Evolutionary conservation across 2,888 invertebrate genomes (phyloP), one percentile per base, ranked within the genome.

Genomic region (Phania funesta): DNA sequence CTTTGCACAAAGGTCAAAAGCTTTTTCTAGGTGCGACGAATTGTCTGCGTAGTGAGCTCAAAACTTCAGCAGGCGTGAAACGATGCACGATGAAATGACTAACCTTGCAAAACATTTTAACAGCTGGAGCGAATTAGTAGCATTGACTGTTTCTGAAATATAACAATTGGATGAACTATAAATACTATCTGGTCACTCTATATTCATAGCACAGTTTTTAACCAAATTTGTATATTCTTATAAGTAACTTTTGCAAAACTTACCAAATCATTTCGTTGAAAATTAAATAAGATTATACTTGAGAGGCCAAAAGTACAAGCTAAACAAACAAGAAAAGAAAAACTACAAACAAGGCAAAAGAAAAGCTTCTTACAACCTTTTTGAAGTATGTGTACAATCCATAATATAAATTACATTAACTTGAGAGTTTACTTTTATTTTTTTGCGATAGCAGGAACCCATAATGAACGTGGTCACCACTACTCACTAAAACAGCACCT

Each of bases 381-480:
- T 8, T 65, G 38, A 73, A 79, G 65, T 73, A 79, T 32, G 50
- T 58, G 35, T 71, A 81, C 81, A 73, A 73, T 67, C 70, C 82
- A 77, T 82, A 70, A 78, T 78, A 68, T 82, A 82, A 82, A 82
- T 82, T 82, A 82, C 74, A 82, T 82, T 82, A 70, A 64, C 50
- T 73, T 44, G 64, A 74, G 65, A 77, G 64, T 78, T 56, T 71
- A 11, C 22, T n/a, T 0, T 70, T 56, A 16, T 56, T 13, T 58
- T 22, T 46, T 29, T 38, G 20, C 26, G 46, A 32, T 35, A 52
- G 20, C 44, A 41, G 22, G 32, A 50, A 79, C 60, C 24, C 50
- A 62, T 41, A 60, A 54, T 62, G 26, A 74, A 78, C 64, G 77
- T 82, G 82, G 82, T 78, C 82, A 78, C 74, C 64, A 64, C 26